These are phyloP conservation scores for Chloroclysta siterata DNA, from an alignment of 2,888 invertebrate genomes.

Conservation along the genomic window DNA sequence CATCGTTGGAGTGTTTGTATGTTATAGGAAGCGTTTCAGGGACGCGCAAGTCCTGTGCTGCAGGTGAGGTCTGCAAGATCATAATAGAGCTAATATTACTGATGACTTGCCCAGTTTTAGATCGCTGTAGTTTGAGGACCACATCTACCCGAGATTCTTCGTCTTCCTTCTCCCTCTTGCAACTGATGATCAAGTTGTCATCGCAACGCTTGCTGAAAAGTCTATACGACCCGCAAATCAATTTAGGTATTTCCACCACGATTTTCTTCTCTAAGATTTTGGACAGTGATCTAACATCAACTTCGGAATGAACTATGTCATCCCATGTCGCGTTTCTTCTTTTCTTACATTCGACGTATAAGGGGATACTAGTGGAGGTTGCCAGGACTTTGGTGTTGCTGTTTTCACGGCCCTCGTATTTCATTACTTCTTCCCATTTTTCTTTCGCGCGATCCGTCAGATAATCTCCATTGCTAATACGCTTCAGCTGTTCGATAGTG, in stretches of 20 bases:
- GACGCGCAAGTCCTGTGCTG: constrained; percentile 38
- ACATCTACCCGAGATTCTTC: constrained; percentile 63
- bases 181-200: constrained; percentile 66
- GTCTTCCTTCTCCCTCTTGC: constrained; percentile 50
- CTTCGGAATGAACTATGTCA: constrained; percentile 70
- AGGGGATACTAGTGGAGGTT: constrained; percentile 65
- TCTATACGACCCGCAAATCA: constrained; percentile 64
- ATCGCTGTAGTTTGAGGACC: constrained; percentile 63
- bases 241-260: constrained; percentile 68
- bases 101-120: constrained; percentile 60
- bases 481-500: constrained; percentile 76
- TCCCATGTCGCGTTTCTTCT: constrained; percentile 59
- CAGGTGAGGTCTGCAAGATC: constrained; percentile 57
- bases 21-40: constrained; percentile 42
- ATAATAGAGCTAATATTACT: constrained; percentile 68
- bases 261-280: constrained; percentile 74
- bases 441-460: constrained; percentile 73
- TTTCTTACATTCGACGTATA: constrained; percentile 60
- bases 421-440: constrained; percentile 68
- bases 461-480: constrained; percentile 78
- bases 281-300: constrained; percentile 69
- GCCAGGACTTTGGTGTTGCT: constrained; percentile 58
- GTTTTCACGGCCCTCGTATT: constrained; percentile 30
- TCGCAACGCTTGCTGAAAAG: constrained; percentile 60
- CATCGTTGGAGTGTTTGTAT: constrained; percentile 32